Conservation (phyloP, 37 sponge, comb jelly and placozoan species). For the Tethya wilhelma region DNA sequence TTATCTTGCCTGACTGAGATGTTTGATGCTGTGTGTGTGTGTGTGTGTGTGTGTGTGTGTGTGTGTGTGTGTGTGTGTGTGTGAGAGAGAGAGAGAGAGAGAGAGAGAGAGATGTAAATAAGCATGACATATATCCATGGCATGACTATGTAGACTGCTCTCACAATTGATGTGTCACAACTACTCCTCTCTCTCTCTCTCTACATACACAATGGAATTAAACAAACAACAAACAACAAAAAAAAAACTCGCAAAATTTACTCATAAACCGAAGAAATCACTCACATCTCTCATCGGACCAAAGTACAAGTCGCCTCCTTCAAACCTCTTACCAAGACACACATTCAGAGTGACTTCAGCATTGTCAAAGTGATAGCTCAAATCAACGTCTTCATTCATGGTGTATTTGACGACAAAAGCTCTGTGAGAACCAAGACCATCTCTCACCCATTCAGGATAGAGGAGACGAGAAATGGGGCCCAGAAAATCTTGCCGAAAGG, state of each 20-base stretch:
- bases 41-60: constrained; percentile 18
- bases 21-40: constrained; percentile 11
- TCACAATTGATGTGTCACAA: background rate
- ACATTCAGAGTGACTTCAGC: constrained; percentile 92
- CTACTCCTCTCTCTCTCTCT: background rate
- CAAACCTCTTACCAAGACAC: constrained; percentile 73
- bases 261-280: background rate
- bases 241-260: background rate
- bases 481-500: constrained; percentile 53
- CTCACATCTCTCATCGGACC: constrained; percentile 67
- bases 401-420: constrained; percentile 77
- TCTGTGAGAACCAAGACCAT: constrained; percentile 78
- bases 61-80: constrained; percentile 10
- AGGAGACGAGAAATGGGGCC: constrained; percentile 64
- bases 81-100: background rate
- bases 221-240: background rate
- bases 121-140: background rate
- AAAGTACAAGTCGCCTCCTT: constrained; percentile 79
- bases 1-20: background rate
- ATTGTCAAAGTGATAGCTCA: constrained; percentile 89
- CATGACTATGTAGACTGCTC: background rate
- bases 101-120: background rate
- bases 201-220: background rate
- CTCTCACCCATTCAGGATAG: constrained; percentile 77
- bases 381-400: constrained; percentile 66